Evolutionary conservation across 1,140 invertebrate species (phyloP).

Genomic region (Drosophila athabasca): DNA sequence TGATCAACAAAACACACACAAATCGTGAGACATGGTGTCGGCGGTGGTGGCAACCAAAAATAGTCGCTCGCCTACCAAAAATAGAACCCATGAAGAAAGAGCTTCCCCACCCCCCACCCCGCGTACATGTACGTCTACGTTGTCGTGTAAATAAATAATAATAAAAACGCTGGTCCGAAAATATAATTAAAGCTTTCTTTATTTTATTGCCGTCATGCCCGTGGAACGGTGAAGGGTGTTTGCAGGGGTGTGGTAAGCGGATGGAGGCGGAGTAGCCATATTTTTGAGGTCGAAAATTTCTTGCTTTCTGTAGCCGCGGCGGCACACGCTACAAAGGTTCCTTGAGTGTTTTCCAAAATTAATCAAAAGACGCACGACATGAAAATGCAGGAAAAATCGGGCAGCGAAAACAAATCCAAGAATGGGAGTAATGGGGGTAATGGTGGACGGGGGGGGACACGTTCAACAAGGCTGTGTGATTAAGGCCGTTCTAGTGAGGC

Average conservation of each 20-base stretch:
- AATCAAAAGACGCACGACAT: slow-evolving; percentile 58
- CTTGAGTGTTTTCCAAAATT: slow-evolving; percentile 21
- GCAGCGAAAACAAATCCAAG: slow-evolving; percentile 4
- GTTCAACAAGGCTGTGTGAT: slow-evolving; percentile 26
- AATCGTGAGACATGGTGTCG: background rate
- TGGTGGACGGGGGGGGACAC: slow-evolving; percentile 20
- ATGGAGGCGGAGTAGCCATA: slow-evolving; percentile 28
- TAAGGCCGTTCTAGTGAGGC: background rate
- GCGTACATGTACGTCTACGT: slow-evolving; percentile 2
- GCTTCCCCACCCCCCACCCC: slow-evolving; percentile 7
- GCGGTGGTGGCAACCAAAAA: slow-evolving; percentile 32
- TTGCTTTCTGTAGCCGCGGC: slow-evolving; percentile 47
- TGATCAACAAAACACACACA: slow-evolving; percentile 24
- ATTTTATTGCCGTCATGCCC: slow-evolving; percentile 45
- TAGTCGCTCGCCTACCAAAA: slow-evolving; percentile 20
- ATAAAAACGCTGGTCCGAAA: slow-evolving; percentile 45
- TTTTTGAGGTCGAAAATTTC: slow-evolving; percentile 43
- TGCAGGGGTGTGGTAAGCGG: background rate
- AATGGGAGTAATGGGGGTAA: slow-evolving; percentile 2
- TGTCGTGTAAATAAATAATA: slow-evolving; percentile 59
- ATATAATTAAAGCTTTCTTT: slow-evolving; percentile 61
- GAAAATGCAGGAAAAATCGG: slow-evolving; percentile 30
- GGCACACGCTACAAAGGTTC: too few relatives aligned
- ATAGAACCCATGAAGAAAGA: slow-evolving; percentile 26
- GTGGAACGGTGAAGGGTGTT: background rate